Conservation (phyloP, 2,888 invertebrate species). For the Volucella bombylans region DNA sequence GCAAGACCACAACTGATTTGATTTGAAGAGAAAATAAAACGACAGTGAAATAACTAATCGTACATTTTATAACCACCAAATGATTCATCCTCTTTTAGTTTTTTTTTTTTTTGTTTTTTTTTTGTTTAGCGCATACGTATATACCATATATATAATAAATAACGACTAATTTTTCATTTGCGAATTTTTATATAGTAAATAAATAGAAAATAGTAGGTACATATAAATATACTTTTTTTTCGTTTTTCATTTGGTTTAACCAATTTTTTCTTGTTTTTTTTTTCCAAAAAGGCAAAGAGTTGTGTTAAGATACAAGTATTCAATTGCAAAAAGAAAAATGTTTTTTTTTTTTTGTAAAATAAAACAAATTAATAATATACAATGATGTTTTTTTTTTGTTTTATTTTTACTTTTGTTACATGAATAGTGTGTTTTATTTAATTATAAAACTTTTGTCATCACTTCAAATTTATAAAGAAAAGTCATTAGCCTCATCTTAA, state of each 20-base stretch:
- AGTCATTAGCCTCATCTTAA: conserved; percentile 42
- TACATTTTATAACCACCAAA: conserved; percentile 62
- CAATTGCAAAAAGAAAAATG: neutral
- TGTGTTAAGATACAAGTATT: conserved; percentile 5
- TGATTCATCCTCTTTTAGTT: conserved; percentile 59
- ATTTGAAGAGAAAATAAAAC: conserved; percentile 5
- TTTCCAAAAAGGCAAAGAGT: conserved; percentile 38
- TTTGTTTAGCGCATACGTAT: conserved; percentile 32
- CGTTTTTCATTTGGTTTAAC: conserved; percentile 30
- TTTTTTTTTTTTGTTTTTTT: too few species aligned
- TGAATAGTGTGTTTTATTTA: conserved; percentile 4
- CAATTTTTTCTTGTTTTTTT: conserved; percentile 21
- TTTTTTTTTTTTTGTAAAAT: conserved; percentile 11
- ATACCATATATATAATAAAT: conserved; percentile 47
- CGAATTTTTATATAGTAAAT: conserved; percentile 27
- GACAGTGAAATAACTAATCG: conserved; percentile 20
- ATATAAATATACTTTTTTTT: conserved; percentile 27
- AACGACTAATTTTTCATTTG: conserved; percentile 16
- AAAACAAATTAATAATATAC: conserved; percentile 10
- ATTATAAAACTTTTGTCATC: conserved; percentile 25
- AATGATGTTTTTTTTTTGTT: conserved; percentile 23
- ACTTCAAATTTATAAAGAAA: neutral
- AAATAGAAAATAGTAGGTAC: conserved; percentile 43
- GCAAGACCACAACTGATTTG: conserved; percentile 6
- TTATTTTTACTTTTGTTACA: conserved; percentile 1